A percentile compares a stretch with the other conserved stretches of the same genome.
Evolutionary conservation across 2,113 vertebrate genomes (phyloP).

Genomic region (Fregata magnificens): DNA sequence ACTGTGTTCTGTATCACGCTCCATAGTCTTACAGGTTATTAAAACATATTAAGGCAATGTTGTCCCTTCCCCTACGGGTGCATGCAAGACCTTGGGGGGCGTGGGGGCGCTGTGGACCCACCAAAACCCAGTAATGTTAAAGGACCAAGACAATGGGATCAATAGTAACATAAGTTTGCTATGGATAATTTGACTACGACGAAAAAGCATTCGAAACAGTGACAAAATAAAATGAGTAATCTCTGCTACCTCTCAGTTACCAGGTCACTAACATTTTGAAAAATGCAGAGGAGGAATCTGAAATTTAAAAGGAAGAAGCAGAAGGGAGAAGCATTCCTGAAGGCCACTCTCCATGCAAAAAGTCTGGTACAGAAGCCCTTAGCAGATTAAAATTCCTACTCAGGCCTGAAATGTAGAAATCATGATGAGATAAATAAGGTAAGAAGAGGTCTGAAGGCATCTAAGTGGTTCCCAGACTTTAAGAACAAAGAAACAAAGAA

Average conservation of each 20-base stretch:
- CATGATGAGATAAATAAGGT: background rate
- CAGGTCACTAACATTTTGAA: background rate
- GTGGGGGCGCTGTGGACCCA: too few relatives aligned
- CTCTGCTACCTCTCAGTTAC: background rate
- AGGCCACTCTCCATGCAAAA: background rate
- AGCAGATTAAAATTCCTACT: background rate
- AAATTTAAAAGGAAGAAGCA: background rate
- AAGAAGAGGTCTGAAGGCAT: background rate
- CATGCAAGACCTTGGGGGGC: background rate
- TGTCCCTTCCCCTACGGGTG: background rate
- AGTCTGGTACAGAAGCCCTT: background rate
- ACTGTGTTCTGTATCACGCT: background rate
- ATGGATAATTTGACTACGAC: background rate
- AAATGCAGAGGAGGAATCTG: background rate
- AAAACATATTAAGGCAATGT: background rate
- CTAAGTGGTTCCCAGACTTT: background rate
- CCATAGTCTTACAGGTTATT: background rate
- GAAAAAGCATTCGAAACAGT: background rate
- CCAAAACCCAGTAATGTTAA: background rate
- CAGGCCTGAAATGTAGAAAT: background rate
- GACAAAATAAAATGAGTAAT: background rate
- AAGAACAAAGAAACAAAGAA: background rate
- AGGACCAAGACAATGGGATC: background rate
- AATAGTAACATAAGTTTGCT: background rate
- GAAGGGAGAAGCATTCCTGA: background rate